Conservation (phyloP, 2,113 vertebrate species). For the Pteropus alecto region DNA sequence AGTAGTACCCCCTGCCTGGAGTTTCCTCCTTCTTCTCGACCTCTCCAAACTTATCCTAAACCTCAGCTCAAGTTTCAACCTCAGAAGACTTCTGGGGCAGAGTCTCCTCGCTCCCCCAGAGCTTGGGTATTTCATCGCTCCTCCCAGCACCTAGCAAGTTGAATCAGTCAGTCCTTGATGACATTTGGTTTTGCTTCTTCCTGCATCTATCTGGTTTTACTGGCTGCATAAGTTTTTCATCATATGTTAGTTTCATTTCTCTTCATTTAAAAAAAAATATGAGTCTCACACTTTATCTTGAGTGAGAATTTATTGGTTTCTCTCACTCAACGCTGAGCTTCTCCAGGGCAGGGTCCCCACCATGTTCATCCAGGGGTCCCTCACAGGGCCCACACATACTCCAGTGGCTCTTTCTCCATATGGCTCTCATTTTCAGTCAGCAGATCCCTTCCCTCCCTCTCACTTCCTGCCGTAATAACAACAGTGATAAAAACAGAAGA, state of each 20-base stretch:
- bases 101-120: background rate
- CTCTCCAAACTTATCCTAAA: background rate
- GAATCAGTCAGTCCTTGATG: background rate
- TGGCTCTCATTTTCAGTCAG: background rate
- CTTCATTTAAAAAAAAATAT: background rate
- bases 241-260: background rate
- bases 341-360: background rate
- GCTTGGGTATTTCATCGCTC: fast-evolving
- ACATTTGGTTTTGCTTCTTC: background rate
- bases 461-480: background rate
- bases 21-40: background rate
- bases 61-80: background rate
- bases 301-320: background rate
- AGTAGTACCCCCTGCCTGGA: background rate
- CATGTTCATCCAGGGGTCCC: background rate
- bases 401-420: background rate
- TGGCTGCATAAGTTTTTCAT: background rate
- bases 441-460: background rate
- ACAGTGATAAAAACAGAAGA: background rate
- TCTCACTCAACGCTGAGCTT: background rate
- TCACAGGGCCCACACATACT: background rate
- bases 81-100: background rate
- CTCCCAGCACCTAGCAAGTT: background rate
- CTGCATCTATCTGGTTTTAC: background rate
- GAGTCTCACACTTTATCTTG: background rate